Evolutionary conservation across 2,888 invertebrate species (phyloP).

Genomic region (Parnassius orleans): DNA sequence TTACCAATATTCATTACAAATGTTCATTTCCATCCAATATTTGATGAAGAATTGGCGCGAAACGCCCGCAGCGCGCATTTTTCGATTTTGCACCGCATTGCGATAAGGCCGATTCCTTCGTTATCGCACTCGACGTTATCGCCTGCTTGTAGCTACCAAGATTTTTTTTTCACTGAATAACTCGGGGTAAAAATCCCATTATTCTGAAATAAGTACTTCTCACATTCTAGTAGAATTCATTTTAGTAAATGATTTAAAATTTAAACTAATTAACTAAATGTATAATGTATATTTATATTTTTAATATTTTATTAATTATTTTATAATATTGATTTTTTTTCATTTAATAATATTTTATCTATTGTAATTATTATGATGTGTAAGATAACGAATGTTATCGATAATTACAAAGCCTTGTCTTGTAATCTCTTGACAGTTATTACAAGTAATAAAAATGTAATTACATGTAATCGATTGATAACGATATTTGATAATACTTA

Average conservation of each 20-base stretch:
- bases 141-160: slow-evolving; percentile 31
- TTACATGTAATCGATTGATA: slow-evolving; percentile 29
- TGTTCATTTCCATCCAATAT: not conserved
- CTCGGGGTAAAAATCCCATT: slow-evolving; percentile 16
- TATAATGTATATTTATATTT: too few species aligned
- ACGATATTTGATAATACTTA: slow-evolving; percentile 18
- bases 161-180: slow-evolving; percentile 44
- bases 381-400: slow-evolving; percentile 39
- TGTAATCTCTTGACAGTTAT: slow-evolving; percentile 47
- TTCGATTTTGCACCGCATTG: slow-evolving; percentile 57
- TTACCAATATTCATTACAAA: not conserved
- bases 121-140: slow-evolving; percentile 45
- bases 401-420: slow-evolving; percentile 48
- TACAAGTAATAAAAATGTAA: slow-evolving; percentile 39
- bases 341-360: too few species aligned
- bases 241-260: not conserved
- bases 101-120: slow-evolving; percentile 61
- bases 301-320: too few species aligned
- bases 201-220: slow-evolving; percentile 4
- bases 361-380: slow-evolving; percentile 32
- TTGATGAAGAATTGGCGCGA: slow-evolving; percentile 27
- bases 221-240: not conserved
- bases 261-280: not conserved
- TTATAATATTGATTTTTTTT: too few species aligned
- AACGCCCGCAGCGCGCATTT: slow-evolving; percentile 49